Base-by-base conservation (phyloP, 2,113 vertebrate species). In the Ctenomys sociabilis region DNA sequence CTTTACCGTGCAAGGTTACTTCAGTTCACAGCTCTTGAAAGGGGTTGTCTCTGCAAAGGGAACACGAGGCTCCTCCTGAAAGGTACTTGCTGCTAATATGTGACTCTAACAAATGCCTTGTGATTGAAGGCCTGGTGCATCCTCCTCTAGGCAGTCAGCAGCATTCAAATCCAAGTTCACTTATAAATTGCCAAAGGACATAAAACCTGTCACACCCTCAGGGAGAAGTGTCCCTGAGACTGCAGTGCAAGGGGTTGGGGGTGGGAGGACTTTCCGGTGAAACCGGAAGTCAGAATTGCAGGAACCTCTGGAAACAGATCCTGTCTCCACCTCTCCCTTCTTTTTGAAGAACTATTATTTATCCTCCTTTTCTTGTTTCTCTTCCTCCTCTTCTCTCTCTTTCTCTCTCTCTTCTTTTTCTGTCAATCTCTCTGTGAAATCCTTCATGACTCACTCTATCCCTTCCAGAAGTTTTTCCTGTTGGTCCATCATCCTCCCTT, bases 1-100 rank as follows among this genome's bases (percentile, higher is more conserved):
- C 95, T 93, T 96, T 24, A 86, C 68, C 72, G 59, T 73, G 57
- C 19, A 17, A 94, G 96, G 95, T 97, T 96, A 97, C 88, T 90
- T 95, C 59, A 92, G 96, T 93, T 97, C 96, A 97, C 32, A 43
- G 93, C 94, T 92, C 21, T 84, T 87, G 93, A 95, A 85, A 0
- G 21, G 93, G 81, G 87, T 63, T 78, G 80, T 24, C 77, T 95
- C 82, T 93, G 66, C 84, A 75, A 54, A 80, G 73, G 80, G 93
- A 94, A n/a, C 70, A 35, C 0, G 14, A 93, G 52, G 59, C 43
- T 86, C 61, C 8, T 24, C 54, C 59, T 59, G 17, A 3, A 89
- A 94, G 61, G 73, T n/a, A 30, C 64, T 61, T 22, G 81, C 86
- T 90, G 93, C 57, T 54, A 54, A 91, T 81, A 45, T 90, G 87